phyloP scores from a whole-genome alignment of 2,888 invertebrate genomes.

The Drosophila tripunctata region DNA sequence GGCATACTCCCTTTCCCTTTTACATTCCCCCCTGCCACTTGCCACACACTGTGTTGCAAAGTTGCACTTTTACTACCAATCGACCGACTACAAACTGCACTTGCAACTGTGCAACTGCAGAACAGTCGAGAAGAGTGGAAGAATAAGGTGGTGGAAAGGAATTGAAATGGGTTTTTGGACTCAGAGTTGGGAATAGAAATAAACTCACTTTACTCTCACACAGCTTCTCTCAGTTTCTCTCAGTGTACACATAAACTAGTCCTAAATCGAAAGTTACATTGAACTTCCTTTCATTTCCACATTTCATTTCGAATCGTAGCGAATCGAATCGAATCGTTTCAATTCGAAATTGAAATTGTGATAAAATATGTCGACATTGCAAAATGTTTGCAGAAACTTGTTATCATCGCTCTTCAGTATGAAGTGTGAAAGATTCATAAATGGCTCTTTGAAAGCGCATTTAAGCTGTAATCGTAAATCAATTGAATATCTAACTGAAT shows the following conservation, averaged over 20 bases:
- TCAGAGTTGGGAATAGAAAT: constrained; percentile 1
- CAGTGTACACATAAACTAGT: constrained; percentile 22
- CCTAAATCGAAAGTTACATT: constrained; percentile 56
- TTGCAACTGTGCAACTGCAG: constrained; percentile 31
- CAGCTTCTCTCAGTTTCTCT: constrained; percentile 15
- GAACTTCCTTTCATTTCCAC: constrained; percentile 30
- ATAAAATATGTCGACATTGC: constrained; percentile 21
- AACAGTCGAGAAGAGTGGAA: background rate
- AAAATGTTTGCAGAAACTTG: background rate
- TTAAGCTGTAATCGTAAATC: background rate
- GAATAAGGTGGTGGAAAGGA: background rate
- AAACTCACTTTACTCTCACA: constrained; percentile 25
- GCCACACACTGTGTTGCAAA: constrained; percentile 44
- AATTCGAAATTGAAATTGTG: constrained; percentile 14
- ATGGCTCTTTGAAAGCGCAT: background rate
- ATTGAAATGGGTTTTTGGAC: background rate
- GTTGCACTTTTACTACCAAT: constrained; percentile 70
- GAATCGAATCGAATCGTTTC: constrained; percentile 8
- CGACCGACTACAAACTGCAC: constrained; percentile 44
- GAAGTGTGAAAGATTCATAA: background rate
- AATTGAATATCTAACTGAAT: constrained; percentile 14
- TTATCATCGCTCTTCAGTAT: no score
- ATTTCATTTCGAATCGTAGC: constrained; percentile 11
- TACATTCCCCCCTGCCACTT: constrained; percentile 6
- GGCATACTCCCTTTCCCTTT: no score